These are phyloP conservation scores for Anthopleura xanthogrammica DNA, from an alignment of 92 coral and sea anemone genomes.

Conservation along the genomic window DNA sequence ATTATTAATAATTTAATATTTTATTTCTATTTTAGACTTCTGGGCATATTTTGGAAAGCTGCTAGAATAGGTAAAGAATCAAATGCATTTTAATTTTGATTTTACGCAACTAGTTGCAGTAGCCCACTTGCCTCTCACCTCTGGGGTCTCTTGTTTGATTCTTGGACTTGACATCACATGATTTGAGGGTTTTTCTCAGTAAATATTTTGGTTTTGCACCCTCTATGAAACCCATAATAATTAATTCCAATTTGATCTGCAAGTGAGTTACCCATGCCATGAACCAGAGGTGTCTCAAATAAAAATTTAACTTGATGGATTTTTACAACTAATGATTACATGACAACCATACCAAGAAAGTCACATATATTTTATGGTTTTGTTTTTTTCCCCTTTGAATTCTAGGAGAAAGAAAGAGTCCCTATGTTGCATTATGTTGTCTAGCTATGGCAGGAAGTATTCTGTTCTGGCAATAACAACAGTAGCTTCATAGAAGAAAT, in stretches of 20 bases:
- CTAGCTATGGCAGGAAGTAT: constrained; percentile 96
- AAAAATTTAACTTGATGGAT: too few species aligned
- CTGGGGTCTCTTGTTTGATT: not conserved
- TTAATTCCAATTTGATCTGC: not conserved
- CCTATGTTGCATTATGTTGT: constrained; percentile 94
- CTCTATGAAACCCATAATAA: not conserved
- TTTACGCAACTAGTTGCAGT: not conserved
- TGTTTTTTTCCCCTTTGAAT: not conserved
- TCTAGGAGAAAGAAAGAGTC: constrained; percentile 98
- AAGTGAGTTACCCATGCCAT: not conserved
- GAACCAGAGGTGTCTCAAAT: not conserved
- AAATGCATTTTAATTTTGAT: not conserved
- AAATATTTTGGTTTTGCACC: not conserved
- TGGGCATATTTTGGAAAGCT: constrained; percentile 97
- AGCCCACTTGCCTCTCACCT: not conserved
- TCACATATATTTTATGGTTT: not conserved
- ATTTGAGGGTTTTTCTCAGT: not conserved
- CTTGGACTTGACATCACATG: not conserved
- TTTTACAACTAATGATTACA: too few species aligned
- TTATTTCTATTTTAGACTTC: constrained; percentile 46
- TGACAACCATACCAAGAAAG: not conserved
- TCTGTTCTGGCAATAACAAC: constrained; percentile 79
- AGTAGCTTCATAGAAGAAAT: not conserved
- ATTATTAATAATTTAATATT: not conserved
- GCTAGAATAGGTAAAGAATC: constrained; percentile 86